These are phyloP conservation scores for Sebastes schlegelii DNA, from an alignment of 2,113 vertebrate genomes.

Conservation along the genomic window DNA sequence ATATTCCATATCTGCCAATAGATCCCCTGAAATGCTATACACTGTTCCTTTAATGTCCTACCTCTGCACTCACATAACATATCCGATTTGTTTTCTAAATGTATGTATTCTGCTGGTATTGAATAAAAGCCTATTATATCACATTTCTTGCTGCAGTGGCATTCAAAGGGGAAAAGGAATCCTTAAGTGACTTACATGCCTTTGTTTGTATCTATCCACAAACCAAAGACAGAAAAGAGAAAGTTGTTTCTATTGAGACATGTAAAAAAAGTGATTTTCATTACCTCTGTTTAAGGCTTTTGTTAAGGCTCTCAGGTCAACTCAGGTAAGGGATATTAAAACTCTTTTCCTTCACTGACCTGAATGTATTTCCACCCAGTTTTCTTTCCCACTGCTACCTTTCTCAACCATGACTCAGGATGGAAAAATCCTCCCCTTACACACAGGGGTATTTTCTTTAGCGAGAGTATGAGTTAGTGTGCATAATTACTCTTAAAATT, in stretches of 20 bases:
- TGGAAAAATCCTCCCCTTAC: constrained; percentile 44
- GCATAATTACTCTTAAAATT: constrained; percentile 62
- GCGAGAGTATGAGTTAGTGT: constrained; percentile 28
- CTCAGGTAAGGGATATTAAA: neutral
- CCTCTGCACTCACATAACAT: no score
- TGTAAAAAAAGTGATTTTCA: neutral
- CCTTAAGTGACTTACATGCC: neutral
- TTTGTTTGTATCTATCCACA: neutral
- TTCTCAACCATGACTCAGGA: constrained; percentile 35
- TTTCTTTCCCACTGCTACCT: neutral
- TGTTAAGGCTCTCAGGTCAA: neutral
- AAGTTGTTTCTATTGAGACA: neutral
- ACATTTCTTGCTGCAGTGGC: neutral
- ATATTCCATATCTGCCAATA: no score
- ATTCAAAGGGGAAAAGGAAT: neutral
- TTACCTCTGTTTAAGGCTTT: neutral
- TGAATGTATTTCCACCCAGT: constrained; percentile 5
- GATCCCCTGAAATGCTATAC: no score
- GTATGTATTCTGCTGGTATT: neutral
- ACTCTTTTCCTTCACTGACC: neutral
- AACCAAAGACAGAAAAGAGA: neutral
- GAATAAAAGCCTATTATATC: neutral
- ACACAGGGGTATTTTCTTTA: constrained; percentile 41
- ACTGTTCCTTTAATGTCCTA: neutral
- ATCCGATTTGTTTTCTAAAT: neutral